Base-by-base conservation (phyloP, 2,113 vertebrate species). In the Oncorhynchus gorbuscha region DNA sequence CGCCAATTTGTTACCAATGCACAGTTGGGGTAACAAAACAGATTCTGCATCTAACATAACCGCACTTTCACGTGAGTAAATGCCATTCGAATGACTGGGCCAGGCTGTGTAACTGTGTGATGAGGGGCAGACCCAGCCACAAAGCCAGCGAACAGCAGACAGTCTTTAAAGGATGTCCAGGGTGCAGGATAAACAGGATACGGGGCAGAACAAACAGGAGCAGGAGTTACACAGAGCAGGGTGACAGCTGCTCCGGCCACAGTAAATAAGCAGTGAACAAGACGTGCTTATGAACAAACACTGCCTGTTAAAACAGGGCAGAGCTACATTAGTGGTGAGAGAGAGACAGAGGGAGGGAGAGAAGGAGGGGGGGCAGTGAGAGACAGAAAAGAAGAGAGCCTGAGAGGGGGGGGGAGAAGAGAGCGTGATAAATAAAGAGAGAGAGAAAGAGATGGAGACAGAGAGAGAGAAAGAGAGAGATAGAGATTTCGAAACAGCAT, bases 241-340 rank as follows among this genome's bases (percentile, higher is more conserved):
- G 67, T 39, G 67, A 69, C 67, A 69, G 67, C 67, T 69, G 32
- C 32, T 20, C 20, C 8, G 9, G 18, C 30, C 67, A 69, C 67
- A 22, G 62, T 64, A 64, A 64, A 64, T 64, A 93, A 85, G 89
- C 81, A 88, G 89, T 91, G 89, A 90, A 93, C 74, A 82, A 94
- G 92, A 94, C 90, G 89, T 90, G 90, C 92, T 95, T 94, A 91
- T 87, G 91, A 93, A 93, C 92, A 96, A 95, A 95, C 90, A 95
- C 81, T 79, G 83, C 92, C 91, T 92, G 91, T 85, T 91, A 91
- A 90, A 79, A 58, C 55, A 58, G 55, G 55, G 16, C 13, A 58
- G 3, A 20, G 55, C 3, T 8, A 39, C 39, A 11, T 14, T 58
- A 20, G 89, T 84, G 87, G 89, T 49, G 16, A 92, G 91, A 89